Percentiles rank a stretch among this genome's conserved stretches.
Evolutionary conservation across 2,797 vertebrate species (phyloP).

Genomic region (Gymnoscopelus microlampas): DNA sequence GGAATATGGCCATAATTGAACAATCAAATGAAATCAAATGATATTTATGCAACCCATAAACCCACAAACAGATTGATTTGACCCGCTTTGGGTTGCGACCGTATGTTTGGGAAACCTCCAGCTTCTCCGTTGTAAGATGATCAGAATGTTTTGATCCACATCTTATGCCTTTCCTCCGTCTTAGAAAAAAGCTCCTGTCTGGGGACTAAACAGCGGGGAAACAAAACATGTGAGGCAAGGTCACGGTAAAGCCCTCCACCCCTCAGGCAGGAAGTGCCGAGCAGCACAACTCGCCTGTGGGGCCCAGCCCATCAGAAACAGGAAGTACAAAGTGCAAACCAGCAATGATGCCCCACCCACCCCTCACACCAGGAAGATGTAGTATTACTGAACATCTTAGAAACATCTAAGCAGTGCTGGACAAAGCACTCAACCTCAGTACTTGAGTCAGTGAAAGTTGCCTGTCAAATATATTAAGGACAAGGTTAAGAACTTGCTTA

Average conservation of each 20-base stretch:
- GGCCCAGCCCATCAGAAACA: constrained; percentile 76
- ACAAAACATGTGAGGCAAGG: constrained; percentile 65
- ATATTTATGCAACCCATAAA: too few species aligned
- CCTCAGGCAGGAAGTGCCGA: constrained; percentile 71
- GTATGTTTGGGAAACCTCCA: too few species aligned
- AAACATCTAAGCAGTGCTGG: too few species aligned
- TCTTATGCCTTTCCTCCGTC: constrained; percentile 31
- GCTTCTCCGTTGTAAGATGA: constrained; percentile 4
- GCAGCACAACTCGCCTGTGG: constrained; percentile 64
- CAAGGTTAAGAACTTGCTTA: too few species aligned
- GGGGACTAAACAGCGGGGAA: constrained; percentile 50
- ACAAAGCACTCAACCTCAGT: too few species aligned
- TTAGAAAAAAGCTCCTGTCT: constrained; percentile 43
- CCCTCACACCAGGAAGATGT: constrained; percentile 63
- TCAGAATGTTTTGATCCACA: background rate
- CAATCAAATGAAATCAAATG: too few species aligned
- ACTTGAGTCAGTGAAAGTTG: too few species aligned
- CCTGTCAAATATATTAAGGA: too few species aligned
- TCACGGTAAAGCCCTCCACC: constrained; percentile 68
- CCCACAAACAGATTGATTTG: too few species aligned
- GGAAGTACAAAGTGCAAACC: constrained; percentile 80
- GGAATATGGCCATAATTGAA: too few species aligned
- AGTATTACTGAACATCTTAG: constrained; percentile 52
- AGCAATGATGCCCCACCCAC: constrained; percentile 68
- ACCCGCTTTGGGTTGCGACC: too few species aligned